Percentiles rank a stretch among this genome's conserved stretches.
Evolutionary conservation across 2,113 vertebrate genomes (phyloP).

Genomic region (Todiramphus saurophagus): DNA sequence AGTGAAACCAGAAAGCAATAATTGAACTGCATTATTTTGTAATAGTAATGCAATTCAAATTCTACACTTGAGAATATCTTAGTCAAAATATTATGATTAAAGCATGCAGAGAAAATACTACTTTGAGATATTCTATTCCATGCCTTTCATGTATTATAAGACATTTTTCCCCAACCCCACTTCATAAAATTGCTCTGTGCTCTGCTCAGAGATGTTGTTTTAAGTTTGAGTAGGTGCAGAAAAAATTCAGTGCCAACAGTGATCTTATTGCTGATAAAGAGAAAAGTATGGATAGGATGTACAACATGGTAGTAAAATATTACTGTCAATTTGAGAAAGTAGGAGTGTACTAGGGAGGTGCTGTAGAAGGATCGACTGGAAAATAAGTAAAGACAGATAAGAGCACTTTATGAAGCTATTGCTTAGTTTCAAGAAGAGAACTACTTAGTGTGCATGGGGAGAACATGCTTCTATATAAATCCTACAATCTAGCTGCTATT

Average conservation of each 20-base stretch:
- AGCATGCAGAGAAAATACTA: neutral
- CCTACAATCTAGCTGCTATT: neutral
- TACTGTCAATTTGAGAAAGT: neutral
- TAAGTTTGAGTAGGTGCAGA: neutral
- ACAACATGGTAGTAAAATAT: neutral
- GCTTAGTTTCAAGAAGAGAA: neutral
- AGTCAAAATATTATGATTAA: neutral
- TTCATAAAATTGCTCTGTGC: neutral
- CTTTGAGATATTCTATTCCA: neutral
- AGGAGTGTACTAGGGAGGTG: neutral
- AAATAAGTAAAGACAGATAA: neutral
- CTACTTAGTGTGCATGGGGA: neutral
- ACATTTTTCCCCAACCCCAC: neutral
- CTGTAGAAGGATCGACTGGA: neutral
- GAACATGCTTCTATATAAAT: neutral
- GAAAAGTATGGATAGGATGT: neutral
- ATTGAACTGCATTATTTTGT: neutral
- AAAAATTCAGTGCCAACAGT: neutral
- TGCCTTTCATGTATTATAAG: neutral
- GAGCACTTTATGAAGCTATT: neutral
- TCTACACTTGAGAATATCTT: neutral
- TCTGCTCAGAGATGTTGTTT: neutral
- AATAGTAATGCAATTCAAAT: neutral
- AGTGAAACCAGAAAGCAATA: neutral
- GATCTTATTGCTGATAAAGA: neutral